phyloP scores from a whole-genome alignment of 2,888 invertebrate species.

The Perdita meconis region DNA sequence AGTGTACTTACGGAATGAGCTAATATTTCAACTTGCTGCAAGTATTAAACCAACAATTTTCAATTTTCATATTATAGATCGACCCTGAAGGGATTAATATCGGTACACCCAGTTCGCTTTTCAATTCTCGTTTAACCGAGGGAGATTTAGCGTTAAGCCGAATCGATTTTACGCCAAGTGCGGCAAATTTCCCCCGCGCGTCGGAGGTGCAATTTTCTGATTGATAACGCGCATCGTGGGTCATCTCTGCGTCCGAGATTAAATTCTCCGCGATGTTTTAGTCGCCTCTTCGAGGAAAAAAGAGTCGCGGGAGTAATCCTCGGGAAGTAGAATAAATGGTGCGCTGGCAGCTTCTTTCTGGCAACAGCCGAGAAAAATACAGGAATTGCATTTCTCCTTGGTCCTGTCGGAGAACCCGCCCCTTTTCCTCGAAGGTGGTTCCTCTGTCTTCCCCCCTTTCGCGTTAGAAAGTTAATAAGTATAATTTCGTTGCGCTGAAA shows the following conservation, averaged over 20 bases:
- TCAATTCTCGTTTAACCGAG: not conserved
- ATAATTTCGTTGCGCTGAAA: not conserved
- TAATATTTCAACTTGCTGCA: too few species aligned
- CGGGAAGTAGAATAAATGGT: conserved; percentile 42
- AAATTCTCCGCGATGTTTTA: conserved; percentile 27
- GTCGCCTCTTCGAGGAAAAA: not conserved
- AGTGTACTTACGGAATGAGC: too few species aligned
- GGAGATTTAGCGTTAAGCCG: not conserved
- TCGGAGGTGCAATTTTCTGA: conserved; percentile 23
- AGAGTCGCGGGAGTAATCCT: conserved; percentile 45
- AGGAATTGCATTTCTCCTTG: conserved; percentile 24
- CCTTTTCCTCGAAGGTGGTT: conserved; percentile 11
- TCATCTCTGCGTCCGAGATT: conserved; percentile 41
- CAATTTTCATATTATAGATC: too few species aligned
- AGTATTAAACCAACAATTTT: too few species aligned
- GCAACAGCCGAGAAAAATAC: conserved; percentile 25
- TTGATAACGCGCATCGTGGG: conserved; percentile 35
- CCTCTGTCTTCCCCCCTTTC: not conserved
- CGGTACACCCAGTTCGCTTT: not conserved
- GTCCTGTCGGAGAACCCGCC: conserved; percentile 2
- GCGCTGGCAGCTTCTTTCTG: conserved; percentile 31
- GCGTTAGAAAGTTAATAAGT: not conserved
- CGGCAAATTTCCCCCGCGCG: not conserved
- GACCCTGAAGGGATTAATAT: too few species aligned
- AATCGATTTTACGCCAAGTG: conserved; percentile 2